These are phyloP conservation scores for Pangasius sanitwongsei DNA, from an alignment of 2,797 vertebrate genomes.

Conservation along the genomic window DNA sequence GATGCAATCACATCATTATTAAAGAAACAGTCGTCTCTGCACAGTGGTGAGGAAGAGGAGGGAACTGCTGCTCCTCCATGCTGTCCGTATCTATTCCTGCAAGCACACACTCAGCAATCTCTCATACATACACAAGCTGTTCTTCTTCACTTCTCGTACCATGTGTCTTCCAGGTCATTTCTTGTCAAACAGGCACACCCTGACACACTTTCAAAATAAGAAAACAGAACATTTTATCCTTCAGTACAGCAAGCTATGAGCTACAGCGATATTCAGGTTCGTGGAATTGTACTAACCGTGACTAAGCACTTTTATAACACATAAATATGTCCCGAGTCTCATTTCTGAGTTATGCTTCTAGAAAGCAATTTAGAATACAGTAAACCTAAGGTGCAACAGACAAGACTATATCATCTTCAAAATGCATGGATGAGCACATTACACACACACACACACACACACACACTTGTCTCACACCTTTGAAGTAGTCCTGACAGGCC, in stretches of 20 bases:
- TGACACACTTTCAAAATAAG: neutral
- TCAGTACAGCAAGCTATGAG: neutral
- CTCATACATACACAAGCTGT: neutral
- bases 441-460: constrained; percentile 45
- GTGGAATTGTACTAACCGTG: neutral
- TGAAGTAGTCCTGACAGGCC: constrained; percentile 77
- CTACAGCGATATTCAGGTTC: neutral
- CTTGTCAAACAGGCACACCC: neutral
- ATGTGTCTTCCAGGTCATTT: neutral
- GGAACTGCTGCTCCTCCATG: neutral
- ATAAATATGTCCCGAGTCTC: neutral
- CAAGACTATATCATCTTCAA: neutral
- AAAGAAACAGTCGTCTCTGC: neutral
- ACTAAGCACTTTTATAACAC: constrained; percentile 19
- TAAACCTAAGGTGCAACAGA: neutral
- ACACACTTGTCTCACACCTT: constrained; percentile 68
- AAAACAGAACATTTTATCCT: neutral
- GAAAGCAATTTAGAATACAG: neutral
- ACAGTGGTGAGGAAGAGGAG: neutral
- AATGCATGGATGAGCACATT: constrained; percentile 1
- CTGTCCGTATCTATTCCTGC: constrained; percentile 4
- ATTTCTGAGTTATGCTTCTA: neutral
- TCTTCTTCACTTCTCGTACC: neutral
- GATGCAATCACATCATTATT: neutral
- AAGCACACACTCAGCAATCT: neutral